Evolutionary conservation across 2,113 vertebrate genomes (phyloP), one percentile per base, ranked within the genome.

Genomic region (Neogale vison): DNA sequence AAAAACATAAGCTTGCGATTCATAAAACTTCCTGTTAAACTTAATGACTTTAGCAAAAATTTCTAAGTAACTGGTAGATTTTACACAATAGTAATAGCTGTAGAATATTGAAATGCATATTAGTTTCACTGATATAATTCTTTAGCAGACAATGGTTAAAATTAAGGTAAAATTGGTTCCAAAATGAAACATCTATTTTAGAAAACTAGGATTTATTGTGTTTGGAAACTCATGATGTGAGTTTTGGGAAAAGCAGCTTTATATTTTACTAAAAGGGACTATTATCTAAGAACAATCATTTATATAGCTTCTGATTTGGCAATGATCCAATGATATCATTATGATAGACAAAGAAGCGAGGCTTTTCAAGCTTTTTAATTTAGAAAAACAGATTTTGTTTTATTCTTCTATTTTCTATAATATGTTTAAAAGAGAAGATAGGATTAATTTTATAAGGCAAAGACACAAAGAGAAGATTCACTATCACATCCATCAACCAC

Each of bases 111-210:
- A 98, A 82, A 36, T 34, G 4, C 23, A 79, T 85, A 24, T 85
- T 31, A 94, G 26, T 4, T 11, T 89, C 34, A 52, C 14, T 91
- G 82, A 95, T 0, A 92, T 17, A 87, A 79, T 86, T 92, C 80
- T 26, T 81, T 71, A 81, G 50, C 59, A 69, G 71, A 87, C 15
- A 89, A 18, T 90, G n/a, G 9, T 74, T 82, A 94, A 93, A 89
- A 92, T 4, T 79, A 80, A 97, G 63, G 0, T 24, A 96, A 97
- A 96, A 97, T 95, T n/a, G 3, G n/a, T 81, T 74, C 20, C 52
- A 55, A 4, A 21, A 92, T 95, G 95, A 97, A 98, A 92, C 52
- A 93, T 79, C 39, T 77, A 23, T 82, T 98, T 96, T 96, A 93
- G 76, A 92, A 95, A 97, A 93, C 47, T 77, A 59, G 59, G 55